Evolutionary conservation across 2,113 vertebrate species (phyloP), one percentile per base, ranked within the genome.

Genomic region (Tragelaphus strepsiceros): DNA sequence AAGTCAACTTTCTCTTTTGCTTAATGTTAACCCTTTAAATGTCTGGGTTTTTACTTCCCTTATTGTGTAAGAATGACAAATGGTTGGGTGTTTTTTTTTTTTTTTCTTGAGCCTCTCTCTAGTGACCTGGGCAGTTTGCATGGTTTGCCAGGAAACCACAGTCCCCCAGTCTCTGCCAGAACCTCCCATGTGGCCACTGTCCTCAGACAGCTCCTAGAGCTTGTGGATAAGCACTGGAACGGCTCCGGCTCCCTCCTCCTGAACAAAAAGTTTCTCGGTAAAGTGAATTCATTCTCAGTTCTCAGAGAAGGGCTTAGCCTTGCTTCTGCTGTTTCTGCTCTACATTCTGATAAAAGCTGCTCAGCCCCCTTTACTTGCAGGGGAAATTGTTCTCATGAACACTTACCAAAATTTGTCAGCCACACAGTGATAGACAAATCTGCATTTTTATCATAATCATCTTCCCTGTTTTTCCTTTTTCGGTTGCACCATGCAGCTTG

Each of bases 201-300:
- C 89, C 98, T 99, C 51, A 96, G 96, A 59, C 98, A 98, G 90
- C 98, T 99, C 8, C 96, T 99, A 80, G 98, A 99, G 86, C 98
- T 99, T 32, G 98, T 99, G 83, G 99, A 99, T 64, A 97, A 97
- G 43, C 98, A 99, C 96, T 99, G 99, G 99, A 97, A 58, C 0
- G 99, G 99, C 54, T 97, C 98, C 1, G 98, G 97, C 19, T 99
- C 99, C 46, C 98, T 99, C 19, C 98, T 99, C 30, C 97, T 98
- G 74, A 99, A 99, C 96, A 98, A 98, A 93, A 98, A 97, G 91
- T 99, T 99, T 91, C 98, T 99, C 2, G 97, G 99, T 99, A 95
- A 74, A 98, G 97, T 90, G 46, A 77, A 64, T 56, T 15, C 30
- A 54, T 26, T 89, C 82, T 89, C 17, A 24, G 51, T 64, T 84